A percentile compares a stretch with the other conserved stretches of the same genome.
Conservation (phyloP, 2,888 invertebrate genomes). For the Oxytorus armatus region DNA sequence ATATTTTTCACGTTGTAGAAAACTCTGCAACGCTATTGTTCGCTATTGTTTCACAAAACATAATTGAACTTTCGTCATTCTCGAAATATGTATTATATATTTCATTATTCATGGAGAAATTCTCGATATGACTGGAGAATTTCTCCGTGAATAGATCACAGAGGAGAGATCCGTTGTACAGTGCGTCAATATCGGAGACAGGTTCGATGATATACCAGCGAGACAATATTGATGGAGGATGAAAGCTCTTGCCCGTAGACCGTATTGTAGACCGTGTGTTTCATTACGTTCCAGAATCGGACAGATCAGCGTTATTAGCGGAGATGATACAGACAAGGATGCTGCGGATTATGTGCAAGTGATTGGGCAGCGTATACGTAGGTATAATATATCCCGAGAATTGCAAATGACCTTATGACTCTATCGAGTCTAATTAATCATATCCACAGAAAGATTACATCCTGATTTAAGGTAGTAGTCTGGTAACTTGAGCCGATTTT, state of each 20-base stretch:
- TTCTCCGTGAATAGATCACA: constrained; percentile 10
- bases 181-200: constrained; percentile 15
- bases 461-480: no score
- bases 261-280: background rate
- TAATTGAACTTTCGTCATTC: background rate
- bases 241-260: background rate
- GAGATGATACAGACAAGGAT: background rate
- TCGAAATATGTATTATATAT: background rate
- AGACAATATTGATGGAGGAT: constrained; percentile 53
- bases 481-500: no score
- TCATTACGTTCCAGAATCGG: constrained; percentile 17
- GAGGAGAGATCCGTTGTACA: background rate
- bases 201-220: constrained; percentile 28
- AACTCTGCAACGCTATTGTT: no score
- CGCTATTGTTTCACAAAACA: background rate
- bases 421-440: background rate
- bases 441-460: background rate
- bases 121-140: constrained; percentile 1
- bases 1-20: no score
- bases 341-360: background rate
- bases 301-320: constrained; percentile 17
- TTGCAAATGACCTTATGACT: background rate
- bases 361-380: no score
- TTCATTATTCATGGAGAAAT: background rate
- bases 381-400: background rate